Evolutionary conservation across 2,797 vertebrate species (phyloP).

Genomic region (Semotilus atromaculatus): DNA sequence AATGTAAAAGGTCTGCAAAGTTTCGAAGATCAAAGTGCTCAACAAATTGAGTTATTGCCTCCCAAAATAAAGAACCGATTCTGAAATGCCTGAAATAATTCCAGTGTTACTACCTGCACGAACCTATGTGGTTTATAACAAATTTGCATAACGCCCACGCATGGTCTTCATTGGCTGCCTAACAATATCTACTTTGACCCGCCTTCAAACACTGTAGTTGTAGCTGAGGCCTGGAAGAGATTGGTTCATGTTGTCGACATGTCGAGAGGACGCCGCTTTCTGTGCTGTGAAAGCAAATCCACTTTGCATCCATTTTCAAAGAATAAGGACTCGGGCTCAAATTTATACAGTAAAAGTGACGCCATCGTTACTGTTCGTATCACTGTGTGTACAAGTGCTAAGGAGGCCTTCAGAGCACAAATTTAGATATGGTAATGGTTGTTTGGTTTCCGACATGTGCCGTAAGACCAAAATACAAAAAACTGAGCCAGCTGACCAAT

Average conservation of each 20-base stretch:
- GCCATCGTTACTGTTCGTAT: neutral
- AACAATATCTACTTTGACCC: neutral
- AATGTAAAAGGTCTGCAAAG: neutral
- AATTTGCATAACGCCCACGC: no score
- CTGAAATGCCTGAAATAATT: no score
- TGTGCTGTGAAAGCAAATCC: no score
- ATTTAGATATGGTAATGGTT: neutral
- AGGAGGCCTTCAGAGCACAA: neutral
- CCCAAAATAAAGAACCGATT: no score
- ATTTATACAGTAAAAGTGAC: no score
- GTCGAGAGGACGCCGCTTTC: no score
- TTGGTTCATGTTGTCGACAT: neutral
- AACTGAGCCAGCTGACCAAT: neutral
- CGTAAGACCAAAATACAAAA: neutral
- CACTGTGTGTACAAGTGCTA: neutral
- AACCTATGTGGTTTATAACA: no score
- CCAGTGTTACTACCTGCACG: no score
- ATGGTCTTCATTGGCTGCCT: no score
- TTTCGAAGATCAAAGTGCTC: neutral
- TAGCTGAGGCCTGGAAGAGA: neutral
- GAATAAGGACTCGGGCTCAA: no score
- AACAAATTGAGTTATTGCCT: neutral
- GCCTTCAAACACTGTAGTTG: neutral
- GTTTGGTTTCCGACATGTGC: neutral
- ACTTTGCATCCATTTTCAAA: no score